A percentile compares a stretch with the other conserved stretches of the same genome.
Evolutionary conservation across 2,888 invertebrate species (phyloP).

Genomic region (Drosophila mimica): DNA sequence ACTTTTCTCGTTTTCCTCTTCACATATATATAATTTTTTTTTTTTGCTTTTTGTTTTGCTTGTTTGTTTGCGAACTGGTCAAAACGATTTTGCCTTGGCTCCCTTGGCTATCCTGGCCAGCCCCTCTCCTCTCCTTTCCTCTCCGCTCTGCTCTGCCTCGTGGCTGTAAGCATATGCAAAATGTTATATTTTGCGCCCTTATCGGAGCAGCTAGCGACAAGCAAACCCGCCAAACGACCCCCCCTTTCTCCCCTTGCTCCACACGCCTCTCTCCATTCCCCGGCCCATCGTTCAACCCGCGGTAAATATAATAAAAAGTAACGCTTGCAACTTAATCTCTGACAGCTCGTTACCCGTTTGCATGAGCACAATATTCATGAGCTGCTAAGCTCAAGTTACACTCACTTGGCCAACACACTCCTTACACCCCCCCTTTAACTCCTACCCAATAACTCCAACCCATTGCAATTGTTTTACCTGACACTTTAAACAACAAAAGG

Average conservation of each 20-base stretch:
- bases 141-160: not conserved
- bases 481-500: conserved; percentile 32
- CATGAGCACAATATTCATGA: conserved; percentile 82
- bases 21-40: not conserved
- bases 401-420: conserved; percentile 53
- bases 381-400: conserved; percentile 82
- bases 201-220: conserved; percentile 63
- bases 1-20: conserved; percentile 10
- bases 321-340: conserved; percentile 82
- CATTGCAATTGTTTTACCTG: conserved; percentile 65
- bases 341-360: conserved; percentile 81
- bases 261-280: not conserved
- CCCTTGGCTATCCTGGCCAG: conserved; percentile 23
- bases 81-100: conserved; percentile 76
- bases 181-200: conserved; percentile 76
- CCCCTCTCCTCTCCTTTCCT: not conserved
- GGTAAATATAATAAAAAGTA: conserved; percentile 81
- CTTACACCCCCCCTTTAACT: not conserved
- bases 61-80: conserved; percentile 73
- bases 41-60: conserved; percentile 33
- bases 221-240: conserved; percentile 2
- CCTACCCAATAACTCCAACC: conserved; percentile 7
- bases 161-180: conserved; percentile 75
- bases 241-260: not conserved
- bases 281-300: conserved; percentile 21